phyloP scores from a whole-genome alignment of 2,888 invertebrate genomes.

The Pilophorus perplexus region DNA sequence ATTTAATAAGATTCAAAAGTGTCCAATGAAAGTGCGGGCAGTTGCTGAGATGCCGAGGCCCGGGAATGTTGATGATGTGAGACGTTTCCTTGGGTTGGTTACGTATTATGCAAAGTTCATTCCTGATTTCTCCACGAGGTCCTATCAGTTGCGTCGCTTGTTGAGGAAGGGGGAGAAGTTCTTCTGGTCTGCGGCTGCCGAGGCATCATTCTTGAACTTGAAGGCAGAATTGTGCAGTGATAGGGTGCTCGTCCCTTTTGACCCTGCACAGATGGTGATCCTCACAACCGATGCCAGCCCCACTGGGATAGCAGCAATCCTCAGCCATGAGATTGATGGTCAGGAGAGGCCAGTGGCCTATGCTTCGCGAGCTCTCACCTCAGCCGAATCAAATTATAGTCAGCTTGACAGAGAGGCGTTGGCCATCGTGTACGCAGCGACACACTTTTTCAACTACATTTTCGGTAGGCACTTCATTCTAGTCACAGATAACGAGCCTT shows the following conservation, averaged over 20 bases:
- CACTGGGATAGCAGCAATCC: slow-evolving; percentile 40
- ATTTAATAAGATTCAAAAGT: slow-evolving; percentile 35
- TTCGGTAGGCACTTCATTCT: slow-evolving; percentile 38
- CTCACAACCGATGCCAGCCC: slow-evolving; percentile 46
- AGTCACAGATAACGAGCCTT: slow-evolving; percentile 43
- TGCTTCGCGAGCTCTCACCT: slow-evolving; percentile 38
- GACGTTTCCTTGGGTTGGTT: slow-evolving; percentile 44
- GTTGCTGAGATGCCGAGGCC: slow-evolving; percentile 15
- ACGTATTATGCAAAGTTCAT: slow-evolving; percentile 47
- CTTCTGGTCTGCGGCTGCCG: not conserved
- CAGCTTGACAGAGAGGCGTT: slow-evolving; percentile 45
- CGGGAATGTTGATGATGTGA: slow-evolving; percentile 39
- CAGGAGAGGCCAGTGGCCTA: slow-evolving; percentile 41
- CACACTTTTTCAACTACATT: slow-evolving; percentile 41
- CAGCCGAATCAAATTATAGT: slow-evolving; percentile 40
- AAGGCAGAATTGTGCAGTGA: slow-evolving; percentile 47
- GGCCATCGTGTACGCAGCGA: slow-evolving; percentile 41
- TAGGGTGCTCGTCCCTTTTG: slow-evolving; percentile 45
- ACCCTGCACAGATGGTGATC: slow-evolving; percentile 45
- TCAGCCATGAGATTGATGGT: slow-evolving; percentile 42
- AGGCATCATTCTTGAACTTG: slow-evolving; percentile 45
- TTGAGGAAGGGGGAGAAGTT: slow-evolving; percentile 39
- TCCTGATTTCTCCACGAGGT: slow-evolving; percentile 25
- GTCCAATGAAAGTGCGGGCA: slow-evolving; percentile 33
- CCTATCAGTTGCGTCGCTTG: slow-evolving; percentile 44